Base-by-base conservation (phyloP, 1,140 invertebrate species). In the Brachionus sp. region DNA sequence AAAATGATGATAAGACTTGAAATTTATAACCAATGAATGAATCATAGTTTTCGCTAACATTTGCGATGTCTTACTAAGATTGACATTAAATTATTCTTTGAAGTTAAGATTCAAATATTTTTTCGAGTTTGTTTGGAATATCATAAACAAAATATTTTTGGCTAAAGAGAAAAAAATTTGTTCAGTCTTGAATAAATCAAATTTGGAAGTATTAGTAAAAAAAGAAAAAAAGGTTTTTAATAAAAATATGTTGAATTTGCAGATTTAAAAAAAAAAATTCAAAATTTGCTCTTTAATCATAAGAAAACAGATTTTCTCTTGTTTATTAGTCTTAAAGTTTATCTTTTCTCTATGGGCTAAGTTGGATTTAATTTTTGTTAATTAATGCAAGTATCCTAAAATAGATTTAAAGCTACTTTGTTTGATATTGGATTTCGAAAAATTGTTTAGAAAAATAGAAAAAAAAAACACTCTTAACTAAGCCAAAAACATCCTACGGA, bases 381-480 rank as follows among this genome's bases (percentile, higher is more conserved):
- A 57, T 57, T 57, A 57, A 57, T 57, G 19, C 50, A 19, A 57
- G 50, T 57, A 57, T 57, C 50, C 50, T 57, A 57, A 57, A 57
- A 19, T 19, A 57, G 50, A 57, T 57, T 57, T 19, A 57, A 25
- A 57, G 5, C 19, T 57, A 2, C 50, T 57, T 57, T 57, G 19
- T 57, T 57, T 57, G 50, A 57, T 57, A 57, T 57, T 57, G 50
- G 50, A 57, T 57, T 57, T 57, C 50, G 50, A 57, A 57, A 57
- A 57, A 9, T 57, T 19, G 6, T 42, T 10, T 42, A 3, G 29
- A 29, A 29, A 29, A 29, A 29, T 29, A 29, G 29, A 29, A 29
- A 29, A 25, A 57, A 57, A 57, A 57, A 57, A 6, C 50, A n/a
- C 19, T 19, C 50, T 57, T 19, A 57, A 19, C 50, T 57, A 9